A percentile compares a stretch with the other conserved stretches of the same genome.
These are phyloP conservation scores for Eremophila alpestris DNA, from an alignment of 2,797 vertebrate species.

Conservation along the genomic window DNA sequence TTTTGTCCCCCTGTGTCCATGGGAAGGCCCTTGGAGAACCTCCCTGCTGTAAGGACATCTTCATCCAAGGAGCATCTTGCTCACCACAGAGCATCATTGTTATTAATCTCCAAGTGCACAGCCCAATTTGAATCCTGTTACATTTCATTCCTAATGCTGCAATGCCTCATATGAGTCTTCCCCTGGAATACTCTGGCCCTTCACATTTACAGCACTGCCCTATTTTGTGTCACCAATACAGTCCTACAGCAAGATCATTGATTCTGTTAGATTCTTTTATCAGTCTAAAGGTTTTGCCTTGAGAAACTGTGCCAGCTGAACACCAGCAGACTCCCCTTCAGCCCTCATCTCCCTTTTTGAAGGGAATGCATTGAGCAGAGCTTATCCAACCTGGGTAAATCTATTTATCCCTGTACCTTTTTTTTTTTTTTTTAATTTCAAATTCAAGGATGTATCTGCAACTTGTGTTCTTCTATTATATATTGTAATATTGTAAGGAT, in stretches of 20 bases:
- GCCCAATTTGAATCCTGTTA: background rate
- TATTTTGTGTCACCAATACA: background rate
- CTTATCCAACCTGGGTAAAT: background rate
- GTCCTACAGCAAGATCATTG: background rate
- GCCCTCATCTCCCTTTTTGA: background rate
- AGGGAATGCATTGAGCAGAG: background rate
- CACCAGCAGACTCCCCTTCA: background rate
- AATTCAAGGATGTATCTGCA: background rate
- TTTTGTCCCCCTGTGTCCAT: constrained; percentile 5
- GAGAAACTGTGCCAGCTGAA: background rate
- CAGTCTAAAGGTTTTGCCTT: background rate
- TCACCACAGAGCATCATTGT: fast-evolving
- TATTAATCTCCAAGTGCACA: background rate
- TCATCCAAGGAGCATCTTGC: background rate
- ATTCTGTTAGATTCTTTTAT: background rate
- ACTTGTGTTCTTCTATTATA: background rate
- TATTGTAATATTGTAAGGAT: background rate
- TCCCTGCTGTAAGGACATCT: background rate
- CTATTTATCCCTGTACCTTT: background rate
- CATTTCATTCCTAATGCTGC: background rate
- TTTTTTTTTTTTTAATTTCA: background rate
- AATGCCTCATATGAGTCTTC: background rate
- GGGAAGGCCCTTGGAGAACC: constrained; percentile 6
- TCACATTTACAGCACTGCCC: background rate
- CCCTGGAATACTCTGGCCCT: background rate